Percentiles rank a stretch among this genome's conserved stretches.
Evolutionary conservation across 2,113 vertebrate genomes (phyloP).

Genomic region (Calidris pugnax): DNA sequence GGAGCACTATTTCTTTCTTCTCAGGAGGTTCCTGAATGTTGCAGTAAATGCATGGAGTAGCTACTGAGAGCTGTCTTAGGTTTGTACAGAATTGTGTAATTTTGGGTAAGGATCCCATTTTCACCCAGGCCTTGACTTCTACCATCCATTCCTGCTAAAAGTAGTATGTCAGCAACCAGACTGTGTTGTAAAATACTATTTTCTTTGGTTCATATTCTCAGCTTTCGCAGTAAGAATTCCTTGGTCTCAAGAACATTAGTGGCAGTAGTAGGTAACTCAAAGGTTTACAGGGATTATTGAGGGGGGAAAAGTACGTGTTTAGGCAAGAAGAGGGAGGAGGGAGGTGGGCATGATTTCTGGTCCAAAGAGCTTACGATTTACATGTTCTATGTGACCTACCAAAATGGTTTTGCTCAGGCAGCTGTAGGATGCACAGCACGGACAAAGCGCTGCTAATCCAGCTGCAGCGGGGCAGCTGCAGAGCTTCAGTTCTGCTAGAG

Average conservation of each 20-base stretch:
- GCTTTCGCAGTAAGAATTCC: background rate
- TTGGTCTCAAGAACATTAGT: background rate
- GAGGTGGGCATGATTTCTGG: background rate
- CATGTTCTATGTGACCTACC: background rate
- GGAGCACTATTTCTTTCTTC: background rate
- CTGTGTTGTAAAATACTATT: background rate
- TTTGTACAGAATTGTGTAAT: background rate
- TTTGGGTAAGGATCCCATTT: background rate
- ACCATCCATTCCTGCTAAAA: background rate
- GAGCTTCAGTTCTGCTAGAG: background rate
- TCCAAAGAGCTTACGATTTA: background rate
- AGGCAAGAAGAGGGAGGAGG: background rate
- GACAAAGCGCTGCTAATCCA: background rate
- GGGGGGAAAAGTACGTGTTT: fast-evolving
- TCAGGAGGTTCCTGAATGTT: background rate
- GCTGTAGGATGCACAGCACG: fast-evolving
- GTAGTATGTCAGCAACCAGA: background rate
- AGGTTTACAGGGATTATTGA: background rate
- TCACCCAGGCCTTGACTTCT: background rate
- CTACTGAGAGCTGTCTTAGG: background rate
- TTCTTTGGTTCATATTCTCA: background rate
- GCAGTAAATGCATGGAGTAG: background rate
- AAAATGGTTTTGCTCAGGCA: fast-evolving
- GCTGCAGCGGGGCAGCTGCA: background rate
- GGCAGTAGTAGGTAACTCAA: background rate